phyloP scores from a whole-genome alignment of 2,797 vertebrate species.

The Leuciscus waleckii region DNA sequence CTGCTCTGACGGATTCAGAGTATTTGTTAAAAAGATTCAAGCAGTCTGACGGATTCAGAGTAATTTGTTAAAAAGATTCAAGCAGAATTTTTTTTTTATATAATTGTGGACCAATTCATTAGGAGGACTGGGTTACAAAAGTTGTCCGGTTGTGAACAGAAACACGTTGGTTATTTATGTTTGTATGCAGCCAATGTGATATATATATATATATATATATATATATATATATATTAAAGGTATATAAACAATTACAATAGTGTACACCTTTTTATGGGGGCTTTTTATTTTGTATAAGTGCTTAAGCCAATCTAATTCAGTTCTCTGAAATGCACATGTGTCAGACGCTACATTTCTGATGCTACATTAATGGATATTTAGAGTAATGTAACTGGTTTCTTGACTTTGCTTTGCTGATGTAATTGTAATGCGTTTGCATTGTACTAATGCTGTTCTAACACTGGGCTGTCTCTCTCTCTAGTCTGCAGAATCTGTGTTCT shows the following conservation, averaged over 20 bases:
- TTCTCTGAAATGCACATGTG: conserved; percentile 24
- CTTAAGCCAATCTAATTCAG: conserved; percentile 3
- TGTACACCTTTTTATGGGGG: not conserved
- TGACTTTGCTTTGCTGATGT: conserved; percentile 50
- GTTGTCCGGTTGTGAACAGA: not conserved
- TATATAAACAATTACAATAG: not conserved
- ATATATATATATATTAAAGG: no score
- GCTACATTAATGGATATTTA: conserved; percentile 25
- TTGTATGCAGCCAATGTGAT: not conserved
- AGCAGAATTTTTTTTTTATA: no score
- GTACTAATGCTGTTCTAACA: conserved; percentile 58
- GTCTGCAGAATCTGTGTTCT: conserved; percentile 61
- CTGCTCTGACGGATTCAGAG: not conserved
- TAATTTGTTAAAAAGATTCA: not conserved
- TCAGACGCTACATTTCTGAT: conserved; percentile 28
- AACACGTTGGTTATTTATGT: not conserved
- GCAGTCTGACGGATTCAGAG: not conserved
- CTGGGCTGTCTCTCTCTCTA: conserved; percentile 61
- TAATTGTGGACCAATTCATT: not conserved
- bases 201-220: no score
- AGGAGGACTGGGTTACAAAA: not conserved
- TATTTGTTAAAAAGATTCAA: not conserved
- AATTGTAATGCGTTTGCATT: conserved; percentile 55
- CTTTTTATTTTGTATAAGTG: not conserved
- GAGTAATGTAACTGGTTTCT: conserved; percentile 23